phyloP scores from a whole-genome alignment of 2,888 invertebrate genomes.

The Drosophila phalerata region DNA sequence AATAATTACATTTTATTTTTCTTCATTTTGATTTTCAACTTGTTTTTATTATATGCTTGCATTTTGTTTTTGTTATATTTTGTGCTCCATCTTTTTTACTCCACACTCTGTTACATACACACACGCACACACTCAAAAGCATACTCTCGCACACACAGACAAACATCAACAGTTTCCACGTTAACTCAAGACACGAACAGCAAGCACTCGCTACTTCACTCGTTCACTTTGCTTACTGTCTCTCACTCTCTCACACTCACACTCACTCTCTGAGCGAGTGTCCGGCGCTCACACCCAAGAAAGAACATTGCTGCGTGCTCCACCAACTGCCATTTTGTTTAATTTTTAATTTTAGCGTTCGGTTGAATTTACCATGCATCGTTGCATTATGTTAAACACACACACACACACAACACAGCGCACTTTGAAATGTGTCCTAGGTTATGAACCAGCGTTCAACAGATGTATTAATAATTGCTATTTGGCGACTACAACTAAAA shows the following conservation, averaged over 20 bases:
- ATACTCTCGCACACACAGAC: conserved; percentile 30
- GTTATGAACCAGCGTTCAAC: conserved; percentile 55
- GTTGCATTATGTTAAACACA: conserved; percentile 48
- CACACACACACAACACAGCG: no score
- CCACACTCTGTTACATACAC: conserved; percentile 56
- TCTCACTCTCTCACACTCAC: conserved; percentile 34
- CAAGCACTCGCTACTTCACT: conserved; percentile 59
- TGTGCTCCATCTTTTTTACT: conserved; percentile 71
- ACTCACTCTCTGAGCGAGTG: conserved; percentile 53
- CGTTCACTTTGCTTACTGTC: no score
- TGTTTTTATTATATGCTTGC: conserved; percentile 44
- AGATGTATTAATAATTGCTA: conserved; percentile 15
- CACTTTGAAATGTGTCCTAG: conserved; percentile 59
- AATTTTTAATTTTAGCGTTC: conserved; percentile 70
- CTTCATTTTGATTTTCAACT: conserved; percentile 20
- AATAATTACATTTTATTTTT: conserved; percentile 24
- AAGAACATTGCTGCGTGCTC: conserved; percentile 67
- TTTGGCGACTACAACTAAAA: neutral
- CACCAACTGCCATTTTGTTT: conserved; percentile 84
- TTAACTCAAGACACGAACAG: conserved; percentile 57
- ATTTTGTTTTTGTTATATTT: conserved; percentile 65
- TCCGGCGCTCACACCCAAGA: conserved; percentile 71
- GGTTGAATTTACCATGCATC: conserved; percentile 62
- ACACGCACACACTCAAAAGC: conserved; percentile 25
- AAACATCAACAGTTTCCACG: conserved; percentile 62